Evolutionary conservation across 2,797 vertebrate genomes (phyloP).

Genomic region (Clarias laeviceps): DNA sequence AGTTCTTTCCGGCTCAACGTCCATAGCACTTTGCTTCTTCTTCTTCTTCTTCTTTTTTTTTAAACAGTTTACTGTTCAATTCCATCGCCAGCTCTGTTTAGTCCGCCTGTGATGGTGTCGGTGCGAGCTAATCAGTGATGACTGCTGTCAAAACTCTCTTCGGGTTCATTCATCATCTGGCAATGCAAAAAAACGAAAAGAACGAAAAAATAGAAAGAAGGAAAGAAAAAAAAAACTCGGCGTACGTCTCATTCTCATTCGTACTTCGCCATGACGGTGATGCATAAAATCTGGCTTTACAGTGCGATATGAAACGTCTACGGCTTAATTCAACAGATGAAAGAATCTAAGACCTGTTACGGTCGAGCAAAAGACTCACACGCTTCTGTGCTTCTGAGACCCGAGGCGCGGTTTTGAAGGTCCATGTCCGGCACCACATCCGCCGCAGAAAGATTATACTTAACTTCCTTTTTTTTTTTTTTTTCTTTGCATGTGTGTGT

Average conservation of each 20-base stretch:
- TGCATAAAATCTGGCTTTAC: conserved; percentile 30
- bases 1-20: conserved; percentile 8
- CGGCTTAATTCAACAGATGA: conserved; percentile 29
- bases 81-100: conserved; percentile 9
- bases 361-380: neutral
- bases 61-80: neutral
- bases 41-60: neutral
- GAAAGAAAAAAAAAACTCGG: too few relatives aligned
- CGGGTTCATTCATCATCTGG: conserved; percentile 48
- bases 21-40: too few relatives aligned
- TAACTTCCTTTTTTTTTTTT: neutral
- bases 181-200: neutral
- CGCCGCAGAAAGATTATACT: neutral
- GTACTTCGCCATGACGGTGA: neutral
- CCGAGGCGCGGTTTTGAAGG: neutral
- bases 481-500: too few relatives aligned
- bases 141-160: conserved; percentile 49
- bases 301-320: conserved; percentile 8
- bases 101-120: conserved; percentile 21
- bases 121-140: conserved; percentile 40
- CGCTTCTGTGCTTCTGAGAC: neutral
- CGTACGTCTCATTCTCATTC: neutral
- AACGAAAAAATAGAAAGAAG: too few relatives aligned
- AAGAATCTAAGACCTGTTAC: neutral
- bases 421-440: neutral